These are phyloP conservation scores for Hyposmocoma kahamanoa DNA, from an alignment of 1,140 invertebrate genomes.

Conservation along the genomic window DNA sequence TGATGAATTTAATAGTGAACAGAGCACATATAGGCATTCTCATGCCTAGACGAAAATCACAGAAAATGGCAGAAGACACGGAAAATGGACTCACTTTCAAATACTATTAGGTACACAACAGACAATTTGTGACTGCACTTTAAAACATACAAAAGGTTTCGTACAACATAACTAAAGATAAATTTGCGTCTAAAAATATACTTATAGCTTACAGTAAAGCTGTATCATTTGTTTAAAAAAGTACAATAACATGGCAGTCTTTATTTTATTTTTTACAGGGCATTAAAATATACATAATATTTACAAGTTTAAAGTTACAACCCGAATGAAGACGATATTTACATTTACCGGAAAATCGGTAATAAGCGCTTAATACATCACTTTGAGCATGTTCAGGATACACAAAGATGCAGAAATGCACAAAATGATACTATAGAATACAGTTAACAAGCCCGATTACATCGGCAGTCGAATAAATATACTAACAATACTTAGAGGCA, in stretches of 20 bases:
- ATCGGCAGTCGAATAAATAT: slow-evolving; percentile 69
- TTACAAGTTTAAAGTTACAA: slow-evolving; percentile 59
- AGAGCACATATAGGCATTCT: slow-evolving; percentile 20
- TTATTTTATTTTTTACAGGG: slow-evolving; percentile 66
- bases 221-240: slow-evolving; percentile 58
- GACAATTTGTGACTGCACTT: slow-evolving; percentile 28
- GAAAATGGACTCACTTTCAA: slow-evolving; percentile 1
- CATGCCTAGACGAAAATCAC: slow-evolving; percentile 54
- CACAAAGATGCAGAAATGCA: slow-evolving; percentile 49
- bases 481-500: slow-evolving; percentile 61
- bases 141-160: slow-evolving; percentile 16
- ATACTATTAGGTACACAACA: background rate
- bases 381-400: slow-evolving; percentile 62
- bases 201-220: slow-evolving; percentile 70
- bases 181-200: slow-evolving; percentile 38
- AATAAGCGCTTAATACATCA: slow-evolving; percentile 68
- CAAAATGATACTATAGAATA: slow-evolving; percentile 60
- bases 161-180: background rate
- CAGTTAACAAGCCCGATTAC: slow-evolving; percentile 53
- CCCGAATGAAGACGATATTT: slow-evolving; percentile 68
- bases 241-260: slow-evolving; percentile 74
- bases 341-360: slow-evolving; percentile 73
- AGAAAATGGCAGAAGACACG: slow-evolving; percentile 23
- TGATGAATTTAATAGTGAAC: slow-evolving; percentile 1
- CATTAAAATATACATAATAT: slow-evolving; percentile 59